phyloP scores from a whole-genome alignment of 2,888 invertebrate species.

The Cataglyphis cursor region DNA sequence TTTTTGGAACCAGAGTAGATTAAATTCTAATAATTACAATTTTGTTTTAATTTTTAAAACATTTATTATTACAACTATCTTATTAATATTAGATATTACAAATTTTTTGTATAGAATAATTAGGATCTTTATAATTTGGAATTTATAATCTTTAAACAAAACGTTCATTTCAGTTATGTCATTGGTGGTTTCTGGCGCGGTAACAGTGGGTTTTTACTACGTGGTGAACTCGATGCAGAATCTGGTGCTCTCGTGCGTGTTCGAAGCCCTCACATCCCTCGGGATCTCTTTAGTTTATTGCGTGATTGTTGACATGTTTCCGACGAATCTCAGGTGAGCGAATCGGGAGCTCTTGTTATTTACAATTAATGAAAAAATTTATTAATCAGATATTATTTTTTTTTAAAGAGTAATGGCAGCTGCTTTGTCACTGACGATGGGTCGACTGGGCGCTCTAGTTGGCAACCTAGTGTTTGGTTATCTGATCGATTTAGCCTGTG shows the following conservation, averaged over 20 bases:
- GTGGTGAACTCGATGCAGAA: slow-evolving; percentile 91
- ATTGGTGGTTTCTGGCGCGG: slow-evolving; percentile 91
- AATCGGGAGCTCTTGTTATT: neutral
- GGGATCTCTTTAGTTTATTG: slow-evolving; percentile 94
- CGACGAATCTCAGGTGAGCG: slow-evolving; percentile 92
- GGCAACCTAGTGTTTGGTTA: slow-evolving; percentile 93
- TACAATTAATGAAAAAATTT: slow-evolving; percentile 28
- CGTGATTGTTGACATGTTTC: slow-evolving; percentile 93
- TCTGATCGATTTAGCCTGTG: slow-evolving; percentile 93
- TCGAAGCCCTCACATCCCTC: slow-evolving; percentile 93
- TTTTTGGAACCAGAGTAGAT: no score
- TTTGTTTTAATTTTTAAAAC: neutral
- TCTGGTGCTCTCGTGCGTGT: slow-evolving; percentile 92
- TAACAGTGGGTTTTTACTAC: slow-evolving; percentile 92
- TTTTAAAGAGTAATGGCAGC: slow-evolving; percentile 92
- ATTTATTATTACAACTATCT: neutral
- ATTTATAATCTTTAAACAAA: neutral
- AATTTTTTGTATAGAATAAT: slow-evolving; percentile 68
- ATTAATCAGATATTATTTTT: slow-evolving; percentile 22
- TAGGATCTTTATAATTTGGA: neutral
- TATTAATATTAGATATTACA: neutral
- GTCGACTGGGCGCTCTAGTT: slow-evolving; percentile 92
- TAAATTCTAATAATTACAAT: no score
- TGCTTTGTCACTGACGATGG: slow-evolving; percentile 92
- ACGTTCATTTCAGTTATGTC: slow-evolving; percentile 90